Base-by-base conservation (phyloP, 2,888 invertebrate genomes). In the Cantharis flavilabris region DNA sequence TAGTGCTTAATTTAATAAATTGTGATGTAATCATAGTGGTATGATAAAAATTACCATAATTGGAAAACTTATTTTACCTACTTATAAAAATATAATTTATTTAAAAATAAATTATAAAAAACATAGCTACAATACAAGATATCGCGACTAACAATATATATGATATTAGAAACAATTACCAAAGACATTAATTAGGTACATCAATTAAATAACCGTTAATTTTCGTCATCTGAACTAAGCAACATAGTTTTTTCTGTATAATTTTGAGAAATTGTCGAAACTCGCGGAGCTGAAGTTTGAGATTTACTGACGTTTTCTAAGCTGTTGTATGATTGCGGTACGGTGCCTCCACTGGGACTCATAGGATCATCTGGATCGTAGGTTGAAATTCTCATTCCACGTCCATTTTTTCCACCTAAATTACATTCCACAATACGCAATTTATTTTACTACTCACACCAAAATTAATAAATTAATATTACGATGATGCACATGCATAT, bases 211-310 rank as follows among this genome's bases (percentile, higher is more conserved):
- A 28, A 18, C 13, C 23, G 65, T 83, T 84, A 88, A 82, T 87
- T 88, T 76, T 98, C 98, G 88, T 98, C 98, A 87, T 98, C 98
- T 82, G 97, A 97, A 90, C 97, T 97, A 83, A 98, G 92, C 81
- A 98, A 92, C 91, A 97, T 97, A 62, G 98, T 97, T 90, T 98
- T 98, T 91, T 98, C 98, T 89, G 96, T 97, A 90, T 97, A 97
- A 89, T 95, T 95, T 84, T 94, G 93, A 82, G 93, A 92, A 87
- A 95, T 95, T 84, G 95, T 95, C 49, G 95, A 93, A 75, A 95
- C 94, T 65, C 94, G 92, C 84, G 94, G 93, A 33, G 93, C 92
- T 71, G 92, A 91, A 67, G 92, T 88, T 64, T 84, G 83, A 30
- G 86, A 83, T 80, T 83, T 80, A 70, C 85, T 78, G 11, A 83